Base-by-base conservation (phyloP, 2,113 vertebrate species). In the Rhynchopsitta pachyrhyncha region DNA sequence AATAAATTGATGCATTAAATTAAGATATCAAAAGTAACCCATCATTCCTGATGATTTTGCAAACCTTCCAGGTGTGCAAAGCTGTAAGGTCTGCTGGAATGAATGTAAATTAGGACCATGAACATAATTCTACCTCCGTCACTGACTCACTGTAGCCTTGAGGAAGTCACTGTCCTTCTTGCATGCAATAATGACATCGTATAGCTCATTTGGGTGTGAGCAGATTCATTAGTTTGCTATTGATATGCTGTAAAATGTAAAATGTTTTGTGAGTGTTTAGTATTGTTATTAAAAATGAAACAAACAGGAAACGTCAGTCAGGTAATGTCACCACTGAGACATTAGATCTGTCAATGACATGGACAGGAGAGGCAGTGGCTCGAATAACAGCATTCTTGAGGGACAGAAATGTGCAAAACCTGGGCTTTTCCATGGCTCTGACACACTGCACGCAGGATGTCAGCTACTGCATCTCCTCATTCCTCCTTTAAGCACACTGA, bases 231-330 rank as follows among this genome's bases (percentile, higher is more conserved):
- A 97, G 90, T 60, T 92, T 94, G 50, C 37, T 59, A 59, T 17
- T 75, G 18, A 92, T 96, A 96, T 79, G 78, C 73, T 52, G 35
- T 84, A 93, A 96, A 96, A n/a, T 73, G 49, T 53, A 96, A 91
- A 96, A 92, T 85, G 95, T 91, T 94, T 86, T 69, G 29, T 69
- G 84, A 84, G 80, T 87, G 82, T 82, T 93, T 33, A 46, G 44
- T 66, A 90, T 66, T 89, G 86, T 73, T 84, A 93, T 94, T 95
- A 78, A 94, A 95, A 92, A 91, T 75, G 83, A 90, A 94, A 96
- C 50, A 96, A 96, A 96, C 95, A 97, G 96, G 96, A 97, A 97
- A 76, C 23, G 39, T 71, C 77, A 87, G 62, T n/a, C 52, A 42
- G 70, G 15, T 70, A 66, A 63, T 66, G 87, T 95, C 91, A 97